Evolutionary conservation across 2,797 vertebrate species (phyloP), one percentile per base, ranked within the genome.

Genomic region (Poecilia wingei): DNA sequence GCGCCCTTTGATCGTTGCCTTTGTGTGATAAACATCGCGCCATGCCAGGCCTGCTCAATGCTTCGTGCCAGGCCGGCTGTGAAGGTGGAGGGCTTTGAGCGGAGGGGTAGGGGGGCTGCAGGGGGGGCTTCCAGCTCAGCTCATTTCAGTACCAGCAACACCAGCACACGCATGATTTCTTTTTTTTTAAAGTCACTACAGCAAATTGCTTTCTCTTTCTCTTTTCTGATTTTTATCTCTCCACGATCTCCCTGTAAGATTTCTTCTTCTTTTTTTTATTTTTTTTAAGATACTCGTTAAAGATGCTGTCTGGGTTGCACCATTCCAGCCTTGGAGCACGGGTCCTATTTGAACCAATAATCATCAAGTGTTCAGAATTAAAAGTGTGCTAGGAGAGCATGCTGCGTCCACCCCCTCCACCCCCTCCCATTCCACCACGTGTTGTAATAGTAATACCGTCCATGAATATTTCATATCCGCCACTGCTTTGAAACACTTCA

Each of bases 11-110:
- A 96, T 96, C 94, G 89, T 25, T 82, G 90, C 86, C 93, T 95
- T 96, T 95, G 94, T 96, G 94, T 95, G 95, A 95, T 95, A 95
- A 95, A 95, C 94, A 95, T 94, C 88, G 84, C 84, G 78, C 93
- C 76, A 84, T 92, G 94, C 95, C 95, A 95, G 91, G 92, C 90
- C 68, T 18, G 89, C 90, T 87, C 81, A 46, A 36, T 72, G 88
- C 84, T 71, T 76, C 79, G 86, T 92, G 92, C 92, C 93, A 93
- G 92, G 88, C 90, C 76, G 86, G 92, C 93, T 93, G 90, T 92
- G 94, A 93, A 94, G 94, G 94, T 95, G 93, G 93, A 93, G 88
- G 92, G 93, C 92, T 94, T 93, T 94, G 92, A 92, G 94, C 80
- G 22, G 51, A 9, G 51, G 51, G 49, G 20, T 22, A 8, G 49